A percentile compares a stretch with the other conserved stretches of the same genome.
phyloP scores from a whole-genome alignment of 1,140 invertebrate genomes.

The Megathymus violae region DNA sequence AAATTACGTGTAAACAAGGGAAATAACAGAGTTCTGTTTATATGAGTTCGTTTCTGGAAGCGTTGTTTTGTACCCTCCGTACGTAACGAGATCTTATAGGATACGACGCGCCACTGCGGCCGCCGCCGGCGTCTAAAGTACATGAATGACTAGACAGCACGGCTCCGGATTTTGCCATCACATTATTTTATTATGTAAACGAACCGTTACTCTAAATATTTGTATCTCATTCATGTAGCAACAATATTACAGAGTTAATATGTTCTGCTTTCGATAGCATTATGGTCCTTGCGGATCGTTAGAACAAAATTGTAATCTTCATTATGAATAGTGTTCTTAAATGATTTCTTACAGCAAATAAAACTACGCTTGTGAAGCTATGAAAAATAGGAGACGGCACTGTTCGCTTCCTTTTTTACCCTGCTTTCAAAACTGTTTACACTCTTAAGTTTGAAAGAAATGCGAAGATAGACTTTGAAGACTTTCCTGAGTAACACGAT shows the following conservation, averaged over 20 bases:
- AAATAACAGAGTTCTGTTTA: slow-evolving; percentile 23
- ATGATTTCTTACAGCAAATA: neutral
- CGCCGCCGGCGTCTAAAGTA: slow-evolving; percentile 50
- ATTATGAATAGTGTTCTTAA: neutral
- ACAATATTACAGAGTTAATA: no score
- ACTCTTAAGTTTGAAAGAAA: slow-evolving; percentile 19
- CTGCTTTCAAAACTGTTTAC: slow-evolving; percentile 14
- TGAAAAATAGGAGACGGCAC: slow-evolving; percentile 2
- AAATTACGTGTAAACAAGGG: slow-evolving; percentile 35
- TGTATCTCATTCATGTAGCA: no score
- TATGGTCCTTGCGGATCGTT: no score
- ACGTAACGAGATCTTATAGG: slow-evolving; percentile 33
- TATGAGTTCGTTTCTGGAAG: slow-evolving; percentile 19
- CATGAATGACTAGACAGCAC: slow-evolving; percentile 65
- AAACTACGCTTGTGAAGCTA: neutral
- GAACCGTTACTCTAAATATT: no score
- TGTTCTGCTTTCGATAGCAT: neutral
- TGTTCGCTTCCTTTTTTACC: neutral
- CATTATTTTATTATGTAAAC: no score
- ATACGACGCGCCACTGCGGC: slow-evolving; percentile 54
- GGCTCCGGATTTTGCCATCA: slow-evolving; percentile 52
- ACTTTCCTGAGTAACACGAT: slow-evolving; percentile 15
- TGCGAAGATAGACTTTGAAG: slow-evolving; percentile 16
- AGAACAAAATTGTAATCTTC: neutral
- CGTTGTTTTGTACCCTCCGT: slow-evolving; percentile 44